phyloP scores from a whole-genome alignment of 2,113 vertebrate genomes.

The Sterna hirundo region DNA sequence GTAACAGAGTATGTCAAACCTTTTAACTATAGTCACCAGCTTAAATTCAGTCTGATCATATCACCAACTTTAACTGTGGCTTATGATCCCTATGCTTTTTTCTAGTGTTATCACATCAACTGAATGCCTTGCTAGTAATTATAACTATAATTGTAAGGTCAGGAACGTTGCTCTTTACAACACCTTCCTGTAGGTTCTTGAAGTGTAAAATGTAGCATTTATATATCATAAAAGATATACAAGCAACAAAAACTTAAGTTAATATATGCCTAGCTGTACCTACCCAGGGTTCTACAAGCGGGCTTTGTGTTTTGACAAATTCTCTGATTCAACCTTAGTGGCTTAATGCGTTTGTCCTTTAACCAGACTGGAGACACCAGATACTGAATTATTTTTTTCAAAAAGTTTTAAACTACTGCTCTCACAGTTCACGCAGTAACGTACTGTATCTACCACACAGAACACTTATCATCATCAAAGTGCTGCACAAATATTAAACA shows the following conservation, averaged over 20 bases:
- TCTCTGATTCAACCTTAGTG: not conserved
- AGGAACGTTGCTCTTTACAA: not conserved
- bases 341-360: not conserved
- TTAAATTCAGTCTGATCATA: not conserved
- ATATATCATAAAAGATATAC: not conserved
- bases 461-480: not conserved
- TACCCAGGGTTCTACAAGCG: not conserved
- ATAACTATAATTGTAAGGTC: not conserved
- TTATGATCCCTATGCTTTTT: not conserved
- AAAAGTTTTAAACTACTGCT: not conserved
- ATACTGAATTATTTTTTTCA: not conserved
- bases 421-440: not conserved
- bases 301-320: not conserved
- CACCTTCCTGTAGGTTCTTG: not conserved
- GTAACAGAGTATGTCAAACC: not conserved
- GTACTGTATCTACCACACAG: not conserved
- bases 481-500: not conserved
- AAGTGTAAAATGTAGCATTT: not conserved
- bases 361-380: not conserved
- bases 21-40: conserved; percentile 31
- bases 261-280: not conserved
- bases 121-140: not conserved
- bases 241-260: not conserved
- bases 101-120: not conserved
- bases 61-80: not conserved